phyloP scores from a whole-genome alignment of 1,140 invertebrate genomes.

The Cecropterus lyciades region DNA sequence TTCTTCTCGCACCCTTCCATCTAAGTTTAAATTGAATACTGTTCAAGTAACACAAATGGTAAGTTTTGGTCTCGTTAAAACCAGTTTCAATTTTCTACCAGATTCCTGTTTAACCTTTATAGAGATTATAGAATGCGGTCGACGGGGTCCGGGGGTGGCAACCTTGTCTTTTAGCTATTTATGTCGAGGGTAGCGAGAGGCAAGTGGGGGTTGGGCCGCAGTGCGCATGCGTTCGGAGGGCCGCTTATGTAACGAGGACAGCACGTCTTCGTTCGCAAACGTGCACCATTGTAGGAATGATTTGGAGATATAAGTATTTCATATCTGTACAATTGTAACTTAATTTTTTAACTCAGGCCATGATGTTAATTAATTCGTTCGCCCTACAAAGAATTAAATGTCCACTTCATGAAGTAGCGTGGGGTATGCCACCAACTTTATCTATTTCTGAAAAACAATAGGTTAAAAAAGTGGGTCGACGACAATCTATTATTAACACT shows the following conservation, averaged over 20 bases:
- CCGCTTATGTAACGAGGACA: conserved; percentile 73
- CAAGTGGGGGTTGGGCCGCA: conserved; percentile 59
- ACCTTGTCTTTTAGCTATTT: conserved; percentile 83
- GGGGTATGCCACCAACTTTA: not conserved
- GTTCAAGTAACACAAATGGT: conserved; percentile 31
- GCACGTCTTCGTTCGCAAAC: conserved; percentile 52
- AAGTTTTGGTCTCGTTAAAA: conserved; percentile 52
- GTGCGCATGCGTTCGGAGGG: conserved; percentile 67
- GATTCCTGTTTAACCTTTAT: conserved; percentile 80
- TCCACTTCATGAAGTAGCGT: not conserved
- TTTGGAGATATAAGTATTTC: conserved; percentile 57
- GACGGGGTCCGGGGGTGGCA: conserved; percentile 72
- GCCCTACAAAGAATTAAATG: not conserved
- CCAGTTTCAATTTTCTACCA: conserved; percentile 73
- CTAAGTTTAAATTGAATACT: conserved; percentile 15
- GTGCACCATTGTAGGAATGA: conserved; percentile 36
- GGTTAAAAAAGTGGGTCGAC: conserved; percentile 1
- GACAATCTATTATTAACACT: conserved; percentile 15
- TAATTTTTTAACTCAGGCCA: not conserved
- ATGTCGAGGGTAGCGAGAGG: conserved; percentile 69
- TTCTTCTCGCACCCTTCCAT: conserved; percentile 8
- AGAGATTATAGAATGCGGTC: conserved; percentile 80
- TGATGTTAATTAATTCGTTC: not conserved
- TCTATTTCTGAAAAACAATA: not conserved
- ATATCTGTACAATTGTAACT: conserved; percentile 37